These are phyloP conservation scores for Entomobrya multifasciata DNA, from an alignment of 2,888 invertebrate species.

Conservation along the genomic window DNA sequence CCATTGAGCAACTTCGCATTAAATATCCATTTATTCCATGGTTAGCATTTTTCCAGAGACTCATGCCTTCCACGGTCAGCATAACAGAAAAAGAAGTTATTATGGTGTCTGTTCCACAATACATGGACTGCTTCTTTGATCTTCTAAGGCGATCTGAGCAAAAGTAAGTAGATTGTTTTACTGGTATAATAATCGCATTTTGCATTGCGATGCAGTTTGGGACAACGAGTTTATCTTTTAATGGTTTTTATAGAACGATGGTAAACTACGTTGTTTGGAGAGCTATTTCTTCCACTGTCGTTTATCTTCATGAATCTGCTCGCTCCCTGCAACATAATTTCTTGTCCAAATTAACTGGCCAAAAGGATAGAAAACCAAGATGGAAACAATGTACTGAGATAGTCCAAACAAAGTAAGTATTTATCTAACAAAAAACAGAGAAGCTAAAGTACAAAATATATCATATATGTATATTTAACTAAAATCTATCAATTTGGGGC, in stretches of 20 bases:
- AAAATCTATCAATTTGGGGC: not conserved
- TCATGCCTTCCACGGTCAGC: constrained; percentile 86
- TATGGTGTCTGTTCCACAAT: constrained; percentile 92
- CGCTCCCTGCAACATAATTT: constrained; percentile 90
- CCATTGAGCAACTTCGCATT: constrained; percentile 87
- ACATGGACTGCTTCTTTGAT: constrained; percentile 87
- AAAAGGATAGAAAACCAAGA: constrained; percentile 90
- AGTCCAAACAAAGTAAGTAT: constrained; percentile 49
- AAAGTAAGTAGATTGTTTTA: too few species aligned
- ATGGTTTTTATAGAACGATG: too few species aligned
- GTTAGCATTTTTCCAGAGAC: constrained; percentile 90
- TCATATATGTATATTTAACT: too few species aligned
- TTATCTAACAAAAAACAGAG: not conserved
- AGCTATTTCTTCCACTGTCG: constrained; percentile 85
- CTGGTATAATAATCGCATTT: too few species aligned
- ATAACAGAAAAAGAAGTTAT: constrained; percentile 87
- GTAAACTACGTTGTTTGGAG: constrained; percentile 77
- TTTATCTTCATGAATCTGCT: constrained; percentile 89
- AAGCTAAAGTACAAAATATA: too few species aligned
- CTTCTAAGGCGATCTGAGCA: constrained; percentile 84
- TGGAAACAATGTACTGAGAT: constrained; percentile 96
- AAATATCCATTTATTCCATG: constrained; percentile 90
- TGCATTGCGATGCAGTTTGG: too few species aligned
- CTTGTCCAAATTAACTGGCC: constrained; percentile 89
- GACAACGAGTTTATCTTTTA: too few species aligned